Base-by-base conservation (phyloP, 1,140 invertebrate genomes). In the Venustaconcha ellipsiformis region DNA sequence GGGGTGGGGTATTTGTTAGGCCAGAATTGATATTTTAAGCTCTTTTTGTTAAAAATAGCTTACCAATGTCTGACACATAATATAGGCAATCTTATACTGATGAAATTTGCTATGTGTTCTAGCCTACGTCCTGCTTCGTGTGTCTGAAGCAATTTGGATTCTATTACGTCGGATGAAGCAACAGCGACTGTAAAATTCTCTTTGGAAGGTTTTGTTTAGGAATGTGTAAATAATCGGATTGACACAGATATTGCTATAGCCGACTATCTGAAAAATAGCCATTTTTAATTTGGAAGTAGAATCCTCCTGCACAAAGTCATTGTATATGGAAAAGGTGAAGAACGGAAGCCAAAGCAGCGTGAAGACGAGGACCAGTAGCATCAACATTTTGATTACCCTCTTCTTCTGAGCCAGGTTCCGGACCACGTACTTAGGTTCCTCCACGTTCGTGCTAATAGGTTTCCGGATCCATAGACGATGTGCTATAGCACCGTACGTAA, bases 221-320 rank as follows among this genome's bases (percentile, higher is more conserved):
- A 95, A 95, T 26, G 94, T 94, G 84, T 95, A 95, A 14, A 95
- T 92, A 62, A 95, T 92, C 6, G 94, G 94, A 89, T 95, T 95
- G 70, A 95, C 92, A 83, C 94, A 94, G 83, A 93, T 92, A 90
- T 87, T 89, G 56, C 76, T 79, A 74, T 89, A 88, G 17, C 86
- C 84, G 55, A 87, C 94, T 80, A 94, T 92, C 76, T 93, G 92
- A 80, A 94, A 93, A n/a, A 80, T 72, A 3, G 79, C 82, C 59
- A 79, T 76, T n/a, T 73, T 78, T 11, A 78, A 72, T 17, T 81
- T 67, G 56, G 79, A 80, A 14, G 60, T 59, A 8, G 71, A 18
- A 58, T 58, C 37, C 15, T 74, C 70, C n/a, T 74, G 67, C 17
- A n/a, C 67, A 62, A 81, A 83, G 68, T 81, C 79, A 20, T 70